Percentiles rank a stretch among this genome's conserved stretches.
phyloP scores from a whole-genome alignment of 1,140 invertebrate species.

The Asbolus verrucosus region DNA sequence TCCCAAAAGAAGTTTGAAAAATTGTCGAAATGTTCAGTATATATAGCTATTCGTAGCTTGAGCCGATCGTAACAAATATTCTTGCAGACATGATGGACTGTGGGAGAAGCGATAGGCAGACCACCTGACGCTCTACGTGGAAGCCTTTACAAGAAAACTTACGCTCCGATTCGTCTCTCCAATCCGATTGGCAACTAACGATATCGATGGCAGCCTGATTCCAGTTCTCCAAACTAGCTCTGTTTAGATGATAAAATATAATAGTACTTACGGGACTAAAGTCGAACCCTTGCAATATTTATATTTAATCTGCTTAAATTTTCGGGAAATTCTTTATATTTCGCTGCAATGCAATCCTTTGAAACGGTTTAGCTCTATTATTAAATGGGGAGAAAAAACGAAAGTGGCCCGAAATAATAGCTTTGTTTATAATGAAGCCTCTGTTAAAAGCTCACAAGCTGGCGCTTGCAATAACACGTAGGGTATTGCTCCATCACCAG shows the following conservation, averaged over 20 bases:
- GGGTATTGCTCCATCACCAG: slow-evolving; percentile 49
- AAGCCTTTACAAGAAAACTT: slow-evolving; percentile 45
- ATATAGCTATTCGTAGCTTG: slow-evolving; percentile 24
- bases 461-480: slow-evolving; percentile 51
- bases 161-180: slow-evolving; percentile 44
- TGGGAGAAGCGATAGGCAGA: slow-evolving; percentile 43
- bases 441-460: slow-evolving; percentile 46
- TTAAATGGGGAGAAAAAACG: background rate
- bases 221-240: slow-evolving; percentile 3
- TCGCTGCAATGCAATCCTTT: background rate
- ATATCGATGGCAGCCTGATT: slow-evolving; percentile 32
- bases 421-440: slow-evolving; percentile 50
- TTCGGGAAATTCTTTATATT: background rate
- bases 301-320: background rate
- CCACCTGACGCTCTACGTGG: slow-evolving; percentile 44
- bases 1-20: slow-evolving; percentile 43
- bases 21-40: slow-evolving; percentile 43
- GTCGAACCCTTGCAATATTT: background rate
- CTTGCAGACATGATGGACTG: slow-evolving; percentile 48
- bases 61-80: slow-evolving; percentile 50
- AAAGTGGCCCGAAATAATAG: slow-evolving; percentile 26
- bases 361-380: background rate
- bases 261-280: slow-evolving; percentile 2
- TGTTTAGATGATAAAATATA: slow-evolving; percentile 10
- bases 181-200: slow-evolving; percentile 48